Conservation (phyloP, 2,888 invertebrate species). For the Eurytoma californica region DNA sequence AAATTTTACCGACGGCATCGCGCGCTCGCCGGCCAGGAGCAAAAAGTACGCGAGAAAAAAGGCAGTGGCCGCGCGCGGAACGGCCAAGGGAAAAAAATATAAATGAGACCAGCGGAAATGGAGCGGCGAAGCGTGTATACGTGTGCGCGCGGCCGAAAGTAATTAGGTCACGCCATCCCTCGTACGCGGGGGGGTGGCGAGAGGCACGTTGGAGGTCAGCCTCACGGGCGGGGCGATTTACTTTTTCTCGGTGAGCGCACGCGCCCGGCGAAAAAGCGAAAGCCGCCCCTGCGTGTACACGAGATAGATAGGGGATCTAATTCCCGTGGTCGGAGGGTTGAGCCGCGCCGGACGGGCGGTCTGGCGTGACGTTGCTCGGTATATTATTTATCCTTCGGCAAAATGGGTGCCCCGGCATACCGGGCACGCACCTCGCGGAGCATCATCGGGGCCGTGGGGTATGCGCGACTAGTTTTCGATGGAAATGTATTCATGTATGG, state of each 20-base stretch:
- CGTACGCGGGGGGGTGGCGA: not conserved
- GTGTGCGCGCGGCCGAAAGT: constrained; percentile 33
- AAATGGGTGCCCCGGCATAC: constrained; percentile 73
- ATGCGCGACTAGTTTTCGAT: not conserved
- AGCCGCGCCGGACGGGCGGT: constrained; percentile 51
- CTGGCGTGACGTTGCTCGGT: constrained; percentile 67
- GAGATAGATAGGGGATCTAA: constrained; percentile 76
- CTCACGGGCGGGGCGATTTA: constrained; percentile 29
- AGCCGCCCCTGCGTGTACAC: constrained; percentile 55
- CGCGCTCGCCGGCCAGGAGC: not conserved
- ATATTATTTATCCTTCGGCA: constrained; percentile 71
- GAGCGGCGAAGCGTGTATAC: constrained; percentile 21
- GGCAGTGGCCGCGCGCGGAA: not conserved
- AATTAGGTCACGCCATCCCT: constrained; percentile 54
- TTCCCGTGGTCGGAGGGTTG: constrained; percentile 63
- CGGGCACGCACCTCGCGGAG: constrained; percentile 66
- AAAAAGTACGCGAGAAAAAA: not conserved
- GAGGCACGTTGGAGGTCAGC: constrained; percentile 35
- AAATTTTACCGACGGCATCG: not conserved
- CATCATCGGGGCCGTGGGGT: not conserved
- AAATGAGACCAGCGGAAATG: constrained; percentile 30
- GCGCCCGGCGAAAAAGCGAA: constrained; percentile 1
- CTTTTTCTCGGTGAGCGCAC: constrained; percentile 17
- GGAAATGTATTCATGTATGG: constrained; percentile 14
- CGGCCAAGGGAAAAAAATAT: not conserved